phyloP scores from a whole-genome alignment of 2,113 vertebrate genomes.

The Chaetodon auriga region DNA sequence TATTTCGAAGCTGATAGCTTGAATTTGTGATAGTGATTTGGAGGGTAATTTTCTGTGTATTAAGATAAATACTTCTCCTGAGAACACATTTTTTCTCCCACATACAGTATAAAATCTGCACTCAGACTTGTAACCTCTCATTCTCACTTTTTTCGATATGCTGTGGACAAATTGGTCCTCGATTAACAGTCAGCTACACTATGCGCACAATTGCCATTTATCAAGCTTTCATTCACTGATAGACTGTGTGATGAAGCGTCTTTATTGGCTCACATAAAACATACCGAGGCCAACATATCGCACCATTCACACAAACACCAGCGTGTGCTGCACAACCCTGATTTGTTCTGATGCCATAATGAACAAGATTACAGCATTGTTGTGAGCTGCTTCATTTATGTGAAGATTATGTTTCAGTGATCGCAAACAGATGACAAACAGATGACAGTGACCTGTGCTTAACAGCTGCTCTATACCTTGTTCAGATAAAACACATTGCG shows the following conservation, averaged over 20 bases:
- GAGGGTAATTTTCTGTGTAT: slow-evolving; percentile 56
- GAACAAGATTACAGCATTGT: neutral
- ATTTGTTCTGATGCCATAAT: slow-evolving; percentile 30
- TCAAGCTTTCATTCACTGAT: slow-evolving; percentile 27
- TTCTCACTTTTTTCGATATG: slow-evolving; percentile 7
- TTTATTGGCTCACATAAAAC: slow-evolving; percentile 16
- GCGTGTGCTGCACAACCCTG: neutral
- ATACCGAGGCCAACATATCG: neutral
- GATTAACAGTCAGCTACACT: slow-evolving; percentile 21
- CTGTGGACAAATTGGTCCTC: slow-evolving; percentile 15
- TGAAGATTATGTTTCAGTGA: neutral
- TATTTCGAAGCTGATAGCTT: slow-evolving; percentile 56
- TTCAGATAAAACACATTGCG: neutral
- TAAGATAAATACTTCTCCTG: slow-evolving; percentile 50
- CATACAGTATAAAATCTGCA: slow-evolving; percentile 16
- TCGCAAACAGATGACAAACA: neutral
- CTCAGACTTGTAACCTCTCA: slow-evolving; percentile 25
- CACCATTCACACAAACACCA: neutral
- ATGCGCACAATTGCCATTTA: slow-evolving; percentile 29
- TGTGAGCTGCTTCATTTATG: slow-evolving; percentile 9
- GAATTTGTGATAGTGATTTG: slow-evolving; percentile 61
- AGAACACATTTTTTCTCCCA: slow-evolving; percentile 36
- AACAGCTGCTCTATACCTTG: neutral
- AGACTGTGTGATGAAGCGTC: slow-evolving; percentile 3
- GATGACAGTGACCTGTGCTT: slow-evolving; percentile 13